These are phyloP conservation scores for Archilochus colubris DNA, from an alignment of 2,113 vertebrate genomes.

Conservation along the genomic window DNA sequence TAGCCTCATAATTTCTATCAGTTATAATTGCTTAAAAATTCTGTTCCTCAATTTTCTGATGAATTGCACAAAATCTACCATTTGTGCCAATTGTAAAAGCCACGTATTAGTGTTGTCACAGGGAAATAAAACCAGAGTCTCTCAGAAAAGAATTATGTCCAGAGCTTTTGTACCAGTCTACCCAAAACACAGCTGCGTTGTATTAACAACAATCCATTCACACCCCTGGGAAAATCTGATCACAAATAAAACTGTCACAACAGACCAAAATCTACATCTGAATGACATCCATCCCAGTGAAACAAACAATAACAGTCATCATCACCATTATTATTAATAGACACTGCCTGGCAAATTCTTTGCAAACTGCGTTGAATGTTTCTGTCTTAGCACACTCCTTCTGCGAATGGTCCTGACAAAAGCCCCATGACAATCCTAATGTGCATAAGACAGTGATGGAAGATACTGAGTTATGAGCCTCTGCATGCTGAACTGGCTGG, in stretches of 20 bases:
- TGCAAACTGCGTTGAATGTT: not conserved
- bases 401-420: not conserved
- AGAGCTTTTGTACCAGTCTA: not conserved
- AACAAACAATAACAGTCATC: slow-evolving; percentile 31
- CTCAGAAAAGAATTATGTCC: slow-evolving; percentile 9
- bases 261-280: slow-evolving; percentile 24
- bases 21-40: not conserved
- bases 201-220: slow-evolving; percentile 40
- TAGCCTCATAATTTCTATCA: not conserved
- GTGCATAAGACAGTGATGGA: not conserved
- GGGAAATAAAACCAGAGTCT: not conserved
- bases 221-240: not conserved
- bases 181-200: slow-evolving; percentile 56
- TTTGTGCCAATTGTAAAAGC: not conserved
- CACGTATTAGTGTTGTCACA: not conserved
- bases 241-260: slow-evolving; percentile 31
- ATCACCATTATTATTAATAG: slow-evolving; percentile 9
- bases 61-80: not conserved
- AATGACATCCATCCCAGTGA: not conserved
- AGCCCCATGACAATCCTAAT: slow-evolving; percentile 24
- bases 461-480: slow-evolving; percentile 23
- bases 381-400: not conserved
- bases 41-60: not conserved
- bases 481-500: slow-evolving; percentile 23
- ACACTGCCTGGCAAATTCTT: not conserved